These are phyloP conservation scores for Schmidtea mediterranea DNA, from an alignment of 1,140 invertebrate genomes.

Conservation along the genomic window DNA sequence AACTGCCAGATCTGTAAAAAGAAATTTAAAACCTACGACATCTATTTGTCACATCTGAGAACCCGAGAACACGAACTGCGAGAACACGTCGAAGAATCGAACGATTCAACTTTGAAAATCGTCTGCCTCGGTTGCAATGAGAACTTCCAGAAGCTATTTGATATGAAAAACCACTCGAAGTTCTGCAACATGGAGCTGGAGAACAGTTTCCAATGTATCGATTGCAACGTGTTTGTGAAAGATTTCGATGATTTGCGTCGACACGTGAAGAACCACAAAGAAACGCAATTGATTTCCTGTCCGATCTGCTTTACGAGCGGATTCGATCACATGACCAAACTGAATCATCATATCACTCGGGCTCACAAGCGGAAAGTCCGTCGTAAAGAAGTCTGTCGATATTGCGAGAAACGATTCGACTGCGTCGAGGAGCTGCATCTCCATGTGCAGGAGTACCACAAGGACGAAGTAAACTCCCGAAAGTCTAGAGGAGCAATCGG, in stretches of 20 bases:
- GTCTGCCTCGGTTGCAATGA: background rate
- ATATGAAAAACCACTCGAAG: background rate
- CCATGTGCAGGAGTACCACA: background rate
- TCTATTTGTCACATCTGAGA: background rate
- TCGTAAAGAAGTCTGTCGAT: background rate
- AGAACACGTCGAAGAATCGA: background rate
- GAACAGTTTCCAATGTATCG: background rate
- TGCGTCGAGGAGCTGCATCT: background rate
- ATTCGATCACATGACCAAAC: background rate
- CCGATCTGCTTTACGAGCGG: background rate
- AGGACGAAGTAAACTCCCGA: background rate
- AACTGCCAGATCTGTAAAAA: background rate
- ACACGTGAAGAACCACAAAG: background rate
- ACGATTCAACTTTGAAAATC: background rate
- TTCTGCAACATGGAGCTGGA: background rate
- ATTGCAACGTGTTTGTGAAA: background rate
- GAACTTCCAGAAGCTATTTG: background rate
- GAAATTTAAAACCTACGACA: background rate
- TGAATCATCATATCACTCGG: conserved; percentile 1
- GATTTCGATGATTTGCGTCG: background rate
- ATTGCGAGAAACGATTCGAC: background rate
- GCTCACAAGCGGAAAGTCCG: background rate
- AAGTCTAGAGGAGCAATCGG: too few relatives aligned
- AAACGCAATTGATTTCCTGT: background rate
- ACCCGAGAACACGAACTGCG: background rate